Conservation (phyloP, 2,113 vertebrate genomes). For the Asarcornis scutulata region DNA sequence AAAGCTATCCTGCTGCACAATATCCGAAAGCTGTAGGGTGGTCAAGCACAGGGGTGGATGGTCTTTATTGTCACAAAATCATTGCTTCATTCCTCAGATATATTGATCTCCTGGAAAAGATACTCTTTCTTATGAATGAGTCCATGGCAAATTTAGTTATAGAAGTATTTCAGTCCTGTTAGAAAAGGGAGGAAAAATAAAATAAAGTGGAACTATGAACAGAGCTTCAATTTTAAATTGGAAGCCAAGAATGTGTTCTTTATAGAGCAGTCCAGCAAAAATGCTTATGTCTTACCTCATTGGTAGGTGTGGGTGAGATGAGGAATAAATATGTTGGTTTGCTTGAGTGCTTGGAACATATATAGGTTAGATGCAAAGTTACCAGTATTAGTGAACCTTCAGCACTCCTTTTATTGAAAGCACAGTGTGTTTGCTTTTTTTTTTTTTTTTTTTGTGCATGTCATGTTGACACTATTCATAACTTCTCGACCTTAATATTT, state of each 20-base stretch:
- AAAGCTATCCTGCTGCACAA: neutral
- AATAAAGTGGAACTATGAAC: neutral
- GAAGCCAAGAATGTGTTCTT: neutral
- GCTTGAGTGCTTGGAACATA: neutral
- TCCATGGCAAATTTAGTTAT: neutral
- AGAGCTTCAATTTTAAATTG: neutral
- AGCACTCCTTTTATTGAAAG: neutral
- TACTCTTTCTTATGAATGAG: neutral
- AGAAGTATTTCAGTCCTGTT: neutral
- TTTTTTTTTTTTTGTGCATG: neutral
- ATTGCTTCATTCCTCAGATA: neutral
- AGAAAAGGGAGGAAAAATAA: neutral
- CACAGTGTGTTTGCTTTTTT: neutral
- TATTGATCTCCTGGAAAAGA: neutral
- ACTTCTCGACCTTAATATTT: neutral
- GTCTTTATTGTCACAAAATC: neutral
- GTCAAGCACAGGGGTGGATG: neutral
- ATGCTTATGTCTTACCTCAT: neutral
- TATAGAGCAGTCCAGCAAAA: rapidly evolving
- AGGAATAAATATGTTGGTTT: neutral
- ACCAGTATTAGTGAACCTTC: neutral
- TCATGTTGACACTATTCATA: neutral
- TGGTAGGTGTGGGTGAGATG: neutral
- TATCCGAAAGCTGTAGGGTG: neutral
- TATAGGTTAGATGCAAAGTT: neutral